Conservation (phyloP, 1,140 invertebrate species). For the Dolichoris vasculosae region DNA sequence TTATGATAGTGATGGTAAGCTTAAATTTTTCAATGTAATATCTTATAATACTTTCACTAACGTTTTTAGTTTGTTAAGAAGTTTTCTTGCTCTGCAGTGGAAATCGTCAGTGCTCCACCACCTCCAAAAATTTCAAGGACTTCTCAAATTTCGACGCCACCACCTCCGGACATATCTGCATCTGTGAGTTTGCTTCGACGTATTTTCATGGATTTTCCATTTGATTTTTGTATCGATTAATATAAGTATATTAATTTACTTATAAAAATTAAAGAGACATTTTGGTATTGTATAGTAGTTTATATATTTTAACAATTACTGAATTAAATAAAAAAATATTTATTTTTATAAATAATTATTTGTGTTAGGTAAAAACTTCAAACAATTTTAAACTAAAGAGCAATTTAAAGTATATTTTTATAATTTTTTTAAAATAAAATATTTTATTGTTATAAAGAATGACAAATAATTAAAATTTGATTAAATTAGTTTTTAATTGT, state of each 20-base stretch:
- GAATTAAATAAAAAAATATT: too few relatives aligned
- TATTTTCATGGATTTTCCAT: neutral
- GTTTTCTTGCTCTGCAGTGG: constrained; percentile 64
- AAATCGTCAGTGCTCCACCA: constrained; percentile 69
- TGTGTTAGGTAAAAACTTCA: too few relatives aligned
- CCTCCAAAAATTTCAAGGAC: constrained; percentile 71
- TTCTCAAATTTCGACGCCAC: constrained; percentile 67
- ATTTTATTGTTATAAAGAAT: too few relatives aligned
- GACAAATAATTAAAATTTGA: too few relatives aligned
- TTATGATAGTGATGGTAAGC: constrained; percentile 77
- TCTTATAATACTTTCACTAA: constrained; percentile 30
- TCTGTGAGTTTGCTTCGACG: neutral
- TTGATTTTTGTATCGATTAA: neutral
- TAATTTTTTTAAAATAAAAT: too few relatives aligned
- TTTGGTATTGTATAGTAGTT: neutral
- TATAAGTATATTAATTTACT: neutral
- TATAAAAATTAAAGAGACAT: neutral
- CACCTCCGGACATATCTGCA: constrained; percentile 59
- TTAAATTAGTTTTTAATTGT: too few relatives aligned
- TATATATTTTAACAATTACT: neutral
- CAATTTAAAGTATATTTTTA: neutral
- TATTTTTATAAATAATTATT: too few relatives aligned
- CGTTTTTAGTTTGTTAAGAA: constrained; percentile 49
- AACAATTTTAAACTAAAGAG: too few relatives aligned
- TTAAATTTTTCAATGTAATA: constrained; percentile 30